These are phyloP conservation scores for Buphagus erythrorhynchus DNA, from an alignment of 2,797 vertebrate genomes.

Conservation along the genomic window DNA sequence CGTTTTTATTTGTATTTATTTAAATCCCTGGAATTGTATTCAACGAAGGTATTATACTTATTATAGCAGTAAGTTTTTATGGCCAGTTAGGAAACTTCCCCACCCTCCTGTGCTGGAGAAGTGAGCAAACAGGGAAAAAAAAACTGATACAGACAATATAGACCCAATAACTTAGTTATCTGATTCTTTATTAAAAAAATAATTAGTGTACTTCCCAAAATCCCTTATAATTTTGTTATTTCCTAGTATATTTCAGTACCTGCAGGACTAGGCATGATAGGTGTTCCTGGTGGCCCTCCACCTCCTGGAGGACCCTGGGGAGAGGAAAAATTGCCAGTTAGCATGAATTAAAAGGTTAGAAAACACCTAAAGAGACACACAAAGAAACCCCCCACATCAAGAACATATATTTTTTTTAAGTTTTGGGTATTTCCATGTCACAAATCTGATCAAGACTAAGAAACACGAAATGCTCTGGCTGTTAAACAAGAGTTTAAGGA, in stretches of 20 bases:
- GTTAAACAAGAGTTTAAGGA: background rate
- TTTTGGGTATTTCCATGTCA: background rate
- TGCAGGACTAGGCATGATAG: slow-evolving; percentile 99
- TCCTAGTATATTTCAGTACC: slow-evolving; percentile 76
- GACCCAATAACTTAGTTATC: background rate
- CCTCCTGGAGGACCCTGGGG: slow-evolving; percentile 93
- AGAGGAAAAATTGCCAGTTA: slow-evolving; percentile 40
- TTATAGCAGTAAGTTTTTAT: background rate
- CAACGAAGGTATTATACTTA: background rate
- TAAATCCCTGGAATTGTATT: background rate
- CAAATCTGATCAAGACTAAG: background rate
- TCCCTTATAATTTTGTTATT: background rate
- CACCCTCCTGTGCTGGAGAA: background rate
- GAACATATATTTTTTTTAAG: background rate
- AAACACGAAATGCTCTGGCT: background rate
- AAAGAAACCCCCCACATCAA: background rate
- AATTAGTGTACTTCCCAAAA: background rate
- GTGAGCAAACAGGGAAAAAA: background rate
- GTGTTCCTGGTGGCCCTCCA: slow-evolving; percentile 95
- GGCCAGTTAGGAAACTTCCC: background rate
- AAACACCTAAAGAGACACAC: background rate
- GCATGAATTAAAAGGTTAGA: background rate
- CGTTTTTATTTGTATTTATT: background rate
- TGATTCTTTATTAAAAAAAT: background rate
- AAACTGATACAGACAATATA: background rate